Evolutionary conservation across 2,888 invertebrate genomes (phyloP).

Genomic region (Resseliella maxima): DNA sequence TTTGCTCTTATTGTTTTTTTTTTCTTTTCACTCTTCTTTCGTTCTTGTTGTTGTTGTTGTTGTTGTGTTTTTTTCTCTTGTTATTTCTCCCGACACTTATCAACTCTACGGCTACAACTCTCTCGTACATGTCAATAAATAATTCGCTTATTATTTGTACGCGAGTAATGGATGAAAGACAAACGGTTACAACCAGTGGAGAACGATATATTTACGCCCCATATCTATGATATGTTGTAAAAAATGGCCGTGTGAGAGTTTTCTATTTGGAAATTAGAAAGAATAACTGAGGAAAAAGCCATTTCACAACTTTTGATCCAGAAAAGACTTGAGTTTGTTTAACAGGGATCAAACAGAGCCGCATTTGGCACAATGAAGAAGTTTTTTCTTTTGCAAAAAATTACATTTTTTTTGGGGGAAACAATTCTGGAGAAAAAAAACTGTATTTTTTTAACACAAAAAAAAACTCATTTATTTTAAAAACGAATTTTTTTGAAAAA

Average conservation of each 20-base stretch:
- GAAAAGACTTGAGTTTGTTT: not conserved
- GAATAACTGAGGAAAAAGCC: not conserved
- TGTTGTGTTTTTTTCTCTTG: not conserved
- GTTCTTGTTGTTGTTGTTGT: no score
- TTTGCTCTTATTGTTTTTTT: not conserved
- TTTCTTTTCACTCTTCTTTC: not conserved
- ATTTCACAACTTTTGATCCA: not conserved
- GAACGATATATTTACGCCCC: not conserved
- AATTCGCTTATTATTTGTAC: conserved; percentile 28
- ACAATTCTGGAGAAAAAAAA: no score
- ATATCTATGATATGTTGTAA: not conserved
- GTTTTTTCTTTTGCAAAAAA: no score
- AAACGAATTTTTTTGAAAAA: no score
- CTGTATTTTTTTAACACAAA: no score
- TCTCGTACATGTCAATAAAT: conserved; percentile 42
- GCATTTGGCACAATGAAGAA: no score
- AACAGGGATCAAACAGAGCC: not conserved
- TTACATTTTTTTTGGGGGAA: no score
- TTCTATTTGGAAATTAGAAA: conserved; percentile 22
- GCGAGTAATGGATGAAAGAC: conserved; percentile 18
- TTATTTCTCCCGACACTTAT: not conserved
- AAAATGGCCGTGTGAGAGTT: conserved; percentile 50
- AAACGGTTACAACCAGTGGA: not conserved
- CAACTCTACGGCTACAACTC: no score
- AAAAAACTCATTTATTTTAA: no score